Percentiles rank a stretch among this genome's conserved stretches.
Evolutionary conservation across 2,888 invertebrate genomes (phyloP).

Genomic region (Pollenia angustigena): DNA sequence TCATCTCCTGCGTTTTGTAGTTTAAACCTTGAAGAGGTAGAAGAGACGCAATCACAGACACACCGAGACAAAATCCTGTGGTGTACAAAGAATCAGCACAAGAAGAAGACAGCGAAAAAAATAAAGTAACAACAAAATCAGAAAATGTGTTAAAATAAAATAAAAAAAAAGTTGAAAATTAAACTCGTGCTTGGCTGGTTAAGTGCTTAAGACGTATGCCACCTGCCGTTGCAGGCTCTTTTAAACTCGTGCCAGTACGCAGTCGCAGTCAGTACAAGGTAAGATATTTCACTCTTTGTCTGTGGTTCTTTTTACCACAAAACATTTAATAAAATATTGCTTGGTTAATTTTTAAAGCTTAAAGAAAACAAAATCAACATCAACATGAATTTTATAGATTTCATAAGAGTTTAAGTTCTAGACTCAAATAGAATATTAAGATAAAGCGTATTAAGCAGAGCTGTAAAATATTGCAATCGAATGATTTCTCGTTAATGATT

Average conservation of each 20-base stretch:
- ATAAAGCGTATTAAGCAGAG: background rate
- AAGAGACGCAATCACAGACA: constrained; percentile 9
- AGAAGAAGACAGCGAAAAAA: constrained; percentile 27
- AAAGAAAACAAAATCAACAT: constrained; percentile 56
- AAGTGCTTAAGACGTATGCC: constrained; percentile 61
- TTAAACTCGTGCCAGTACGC: constrained; percentile 71
- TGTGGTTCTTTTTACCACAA: constrained; percentile 26
- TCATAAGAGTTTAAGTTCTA: constrained; percentile 10
- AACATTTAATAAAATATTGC: constrained; percentile 57
- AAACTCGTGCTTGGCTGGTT: constrained; percentile 66
- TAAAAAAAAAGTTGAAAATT: constrained; percentile 41
- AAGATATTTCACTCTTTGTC: constrained; percentile 10
- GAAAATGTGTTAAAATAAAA: constrained; percentile 49
- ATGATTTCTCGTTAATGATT: no score
- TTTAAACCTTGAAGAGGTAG: constrained; percentile 31
- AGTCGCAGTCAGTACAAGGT: constrained; percentile 27
- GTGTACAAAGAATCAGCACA: constrained; percentile 49
- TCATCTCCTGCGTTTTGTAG: constrained; percentile 23
- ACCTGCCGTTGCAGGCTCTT: constrained; percentile 73
- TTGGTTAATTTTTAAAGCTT: constrained; percentile 36
- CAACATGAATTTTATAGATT: constrained; percentile 49
- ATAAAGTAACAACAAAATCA: constrained; percentile 56
- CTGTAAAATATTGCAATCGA: no score
- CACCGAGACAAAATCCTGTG: constrained; percentile 70
- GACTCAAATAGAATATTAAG: constrained; percentile 58